Percentiles rank a stretch among this genome's conserved stretches.
Conservation (phyloP, 2,797 vertebrate species). For the Acanthopagrus latus region DNA sequence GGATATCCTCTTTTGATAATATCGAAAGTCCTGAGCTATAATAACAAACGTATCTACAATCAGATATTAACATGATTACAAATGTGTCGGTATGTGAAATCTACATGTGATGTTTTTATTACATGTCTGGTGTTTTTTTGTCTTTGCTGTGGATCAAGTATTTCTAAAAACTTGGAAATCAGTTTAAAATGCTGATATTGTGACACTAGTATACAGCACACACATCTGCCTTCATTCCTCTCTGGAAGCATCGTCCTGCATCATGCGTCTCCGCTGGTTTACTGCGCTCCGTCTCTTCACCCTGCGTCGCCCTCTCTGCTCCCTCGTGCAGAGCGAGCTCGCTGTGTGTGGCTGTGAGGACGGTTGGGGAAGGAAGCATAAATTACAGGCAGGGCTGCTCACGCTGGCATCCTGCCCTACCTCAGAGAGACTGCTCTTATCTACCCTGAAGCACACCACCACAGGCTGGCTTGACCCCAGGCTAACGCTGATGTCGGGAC, state of each 20-base stretch:
- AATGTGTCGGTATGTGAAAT: too few species aligned
- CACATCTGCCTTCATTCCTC: neutral
- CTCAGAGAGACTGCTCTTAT: constrained; percentile 74
- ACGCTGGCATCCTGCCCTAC: constrained; percentile 67
- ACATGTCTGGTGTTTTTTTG: too few species aligned
- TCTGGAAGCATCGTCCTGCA: neutral
- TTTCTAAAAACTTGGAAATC: too few species aligned
- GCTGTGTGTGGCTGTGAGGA: constrained; percentile 54
- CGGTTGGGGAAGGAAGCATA: constrained; percentile 81
- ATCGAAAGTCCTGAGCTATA: too few species aligned
- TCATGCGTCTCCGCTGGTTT: neutral
- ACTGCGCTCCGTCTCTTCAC: neutral
- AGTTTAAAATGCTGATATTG: too few species aligned
- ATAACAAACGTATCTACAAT: too few species aligned
- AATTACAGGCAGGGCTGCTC: constrained; percentile 71
- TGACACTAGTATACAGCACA: too few species aligned
- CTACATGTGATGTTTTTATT: too few species aligned
- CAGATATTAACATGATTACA: too few species aligned
- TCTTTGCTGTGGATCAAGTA: too few species aligned
- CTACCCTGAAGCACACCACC: constrained; percentile 52
- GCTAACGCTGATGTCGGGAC: constrained; percentile 11
- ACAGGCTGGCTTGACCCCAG: constrained; percentile 8
- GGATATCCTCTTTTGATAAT: too few species aligned
- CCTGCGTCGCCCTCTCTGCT: constrained; percentile 19
- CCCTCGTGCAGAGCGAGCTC: constrained; percentile 45